Evolutionary conservation across 2,888 invertebrate species (phyloP).

Genomic region (Metallyticus violacea): DNA sequence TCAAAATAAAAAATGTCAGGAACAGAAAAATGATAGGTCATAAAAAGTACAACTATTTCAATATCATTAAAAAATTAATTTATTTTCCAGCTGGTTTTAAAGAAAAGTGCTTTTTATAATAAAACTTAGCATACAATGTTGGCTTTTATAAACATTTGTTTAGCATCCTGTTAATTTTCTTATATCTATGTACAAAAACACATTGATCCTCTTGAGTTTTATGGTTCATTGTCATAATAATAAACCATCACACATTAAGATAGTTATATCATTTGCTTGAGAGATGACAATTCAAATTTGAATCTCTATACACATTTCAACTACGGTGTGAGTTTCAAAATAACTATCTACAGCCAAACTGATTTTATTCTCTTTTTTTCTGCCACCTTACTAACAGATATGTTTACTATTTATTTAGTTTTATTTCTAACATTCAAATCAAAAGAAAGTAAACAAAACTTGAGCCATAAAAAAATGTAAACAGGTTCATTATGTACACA

Average conservation of each 20-base stretch:
- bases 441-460: neutral
- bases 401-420: neutral
- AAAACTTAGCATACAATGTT: neutral
- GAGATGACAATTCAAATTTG: neutral
- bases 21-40: too few species aligned
- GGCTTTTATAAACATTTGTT: neutral
- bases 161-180: neutral
- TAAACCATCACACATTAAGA: neutral
- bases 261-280: too few species aligned
- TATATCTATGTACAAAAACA: neutral
- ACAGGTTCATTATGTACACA: neutral
- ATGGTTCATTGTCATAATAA: neutral
- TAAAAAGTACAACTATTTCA: too few species aligned
- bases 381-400: neutral
- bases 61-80: conserved; percentile 1
- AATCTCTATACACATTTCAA: neutral
- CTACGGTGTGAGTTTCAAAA: neutral
- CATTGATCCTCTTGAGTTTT: neutral
- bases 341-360: neutral
- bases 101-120: neutral
- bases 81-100: neutral
- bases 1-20: too few species aligned
- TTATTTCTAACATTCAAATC: neutral
- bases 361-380: neutral
- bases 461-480: neutral